Evolutionary conservation across 2,888 invertebrate species (phyloP), one percentile per base, ranked within the genome.

Genomic region (Zygaena filipendulae): DNA sequence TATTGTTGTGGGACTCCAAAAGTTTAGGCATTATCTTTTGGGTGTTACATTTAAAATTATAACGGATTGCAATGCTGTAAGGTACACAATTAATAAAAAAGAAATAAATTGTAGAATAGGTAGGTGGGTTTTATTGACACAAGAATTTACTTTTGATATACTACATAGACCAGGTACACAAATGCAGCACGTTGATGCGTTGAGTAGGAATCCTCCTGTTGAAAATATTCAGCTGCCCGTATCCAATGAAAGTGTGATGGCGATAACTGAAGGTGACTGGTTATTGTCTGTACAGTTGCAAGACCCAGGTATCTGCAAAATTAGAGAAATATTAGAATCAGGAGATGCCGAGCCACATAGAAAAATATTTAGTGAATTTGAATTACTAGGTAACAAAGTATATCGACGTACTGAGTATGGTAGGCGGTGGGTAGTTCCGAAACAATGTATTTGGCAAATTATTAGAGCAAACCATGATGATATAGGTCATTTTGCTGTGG

Each of bases 71-170:
- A 38, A 32, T 11, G 32, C 34, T 3, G 29, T 37, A 3, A 29
- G 20, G 18, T 18, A 33, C 11, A 24, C 37, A 2, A 8, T 34
- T 6, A 23, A 21, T 6, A 33, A 26, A 50, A 45, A 25, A 45
- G 45, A 34, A 40, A 48, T 11, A 23, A 39, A 20, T 43, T 21
- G 53, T 2, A 27, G 49, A 21, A 47, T 60, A 10, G 52, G 41
- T n/a, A 28, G 52, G 21, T 54, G 58, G 54, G 57, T 51, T 43
- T 14, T 56, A 9, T 21, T 13, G 12, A 31, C 45, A 2, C 48
- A 49, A 29, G 55, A 58, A 21, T 59, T 45, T 32, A 39, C 42
- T 9, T 56, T 52, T 27, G 43, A 49, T 11, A 33, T 36, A 11
- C 27, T 35, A 19, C 56, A 27, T 27, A 42, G 23, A 43, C 48